Evolutionary conservation across 2,797 vertebrate species (phyloP).

Genomic region (Darevskia mixta): DNA sequence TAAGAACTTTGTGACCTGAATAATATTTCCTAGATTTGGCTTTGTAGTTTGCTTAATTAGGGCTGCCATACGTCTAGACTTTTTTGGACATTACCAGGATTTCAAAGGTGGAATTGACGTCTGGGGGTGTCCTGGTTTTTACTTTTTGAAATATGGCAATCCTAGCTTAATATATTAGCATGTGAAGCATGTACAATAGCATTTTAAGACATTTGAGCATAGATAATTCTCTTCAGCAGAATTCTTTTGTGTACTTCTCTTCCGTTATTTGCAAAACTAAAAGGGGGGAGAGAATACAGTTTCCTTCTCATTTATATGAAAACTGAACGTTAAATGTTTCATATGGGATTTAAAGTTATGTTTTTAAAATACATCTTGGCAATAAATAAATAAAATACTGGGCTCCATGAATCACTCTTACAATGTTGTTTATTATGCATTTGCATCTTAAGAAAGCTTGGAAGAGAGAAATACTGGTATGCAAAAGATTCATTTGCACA

Average conservation of each 20-base stretch:
- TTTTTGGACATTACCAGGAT: too few relatives aligned
- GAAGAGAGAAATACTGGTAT: neutral
- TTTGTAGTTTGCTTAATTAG: too few relatives aligned
- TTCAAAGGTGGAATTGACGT: too few relatives aligned
- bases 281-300: neutral
- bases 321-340: neutral
- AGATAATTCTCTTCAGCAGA: neutral
- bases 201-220: constrained; percentile 1
- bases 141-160: too few relatives aligned
- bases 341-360: neutral
- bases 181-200: neutral
- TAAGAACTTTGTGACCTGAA: neutral
- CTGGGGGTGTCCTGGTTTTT: too few relatives aligned
- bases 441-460: neutral
- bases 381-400: neutral
- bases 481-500: neutral
- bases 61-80: too few relatives aligned
- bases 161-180: neutral
- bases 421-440: neutral
- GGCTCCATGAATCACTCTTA: neutral
- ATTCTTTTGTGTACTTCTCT: neutral
- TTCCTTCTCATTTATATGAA: neutral
- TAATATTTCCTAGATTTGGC: neutral
- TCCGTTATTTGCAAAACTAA: neutral
- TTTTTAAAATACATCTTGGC: neutral